These are phyloP conservation scores for Peribatodes rhomboidaria DNA, from an alignment of 2,888 invertebrate genomes.

Conservation along the genomic window DNA sequence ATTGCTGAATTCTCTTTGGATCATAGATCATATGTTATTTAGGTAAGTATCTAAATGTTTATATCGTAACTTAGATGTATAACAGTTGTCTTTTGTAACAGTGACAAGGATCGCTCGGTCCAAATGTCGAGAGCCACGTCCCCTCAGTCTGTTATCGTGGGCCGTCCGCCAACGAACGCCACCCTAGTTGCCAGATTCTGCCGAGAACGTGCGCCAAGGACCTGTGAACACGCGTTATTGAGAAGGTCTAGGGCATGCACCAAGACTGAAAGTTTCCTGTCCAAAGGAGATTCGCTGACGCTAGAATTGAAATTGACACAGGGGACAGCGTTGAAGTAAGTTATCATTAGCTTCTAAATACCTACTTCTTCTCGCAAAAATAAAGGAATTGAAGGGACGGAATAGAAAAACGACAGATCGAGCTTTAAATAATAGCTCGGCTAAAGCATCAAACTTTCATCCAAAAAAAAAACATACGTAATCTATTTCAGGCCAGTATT, in stretches of 20 bases:
- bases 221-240: constrained; percentile 93
- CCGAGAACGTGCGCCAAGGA: constrained; percentile 92
- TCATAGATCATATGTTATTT: not conserved
- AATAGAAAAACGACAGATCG: too few relatives aligned
- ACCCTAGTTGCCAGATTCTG: constrained; percentile 93
- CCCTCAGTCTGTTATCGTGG: constrained; percentile 79
- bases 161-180: constrained; percentile 89
- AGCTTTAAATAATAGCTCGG: too few relatives aligned
- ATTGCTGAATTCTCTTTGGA: too few relatives aligned
- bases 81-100: constrained; percentile 45
- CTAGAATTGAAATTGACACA: constrained; percentile 92
- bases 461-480: not conserved
- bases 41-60: not conserved
- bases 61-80: too few relatives aligned
- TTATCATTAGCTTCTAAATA: constrained; percentile 24
- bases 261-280: constrained; percentile 93
- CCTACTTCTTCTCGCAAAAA: not conserved
- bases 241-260: constrained; percentile 90
- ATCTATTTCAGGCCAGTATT: constrained; percentile 91
- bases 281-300: constrained; percentile 92
- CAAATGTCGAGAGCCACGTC: constrained; percentile 83
- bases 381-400: not conserved
- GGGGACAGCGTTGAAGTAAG: constrained; percentile 94
- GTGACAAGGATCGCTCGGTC: constrained; percentile 81
- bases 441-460: too few relatives aligned